phyloP scores from a whole-genome alignment of 2,888 invertebrate genomes.

The Pardosa pseudoannulata region DNA sequence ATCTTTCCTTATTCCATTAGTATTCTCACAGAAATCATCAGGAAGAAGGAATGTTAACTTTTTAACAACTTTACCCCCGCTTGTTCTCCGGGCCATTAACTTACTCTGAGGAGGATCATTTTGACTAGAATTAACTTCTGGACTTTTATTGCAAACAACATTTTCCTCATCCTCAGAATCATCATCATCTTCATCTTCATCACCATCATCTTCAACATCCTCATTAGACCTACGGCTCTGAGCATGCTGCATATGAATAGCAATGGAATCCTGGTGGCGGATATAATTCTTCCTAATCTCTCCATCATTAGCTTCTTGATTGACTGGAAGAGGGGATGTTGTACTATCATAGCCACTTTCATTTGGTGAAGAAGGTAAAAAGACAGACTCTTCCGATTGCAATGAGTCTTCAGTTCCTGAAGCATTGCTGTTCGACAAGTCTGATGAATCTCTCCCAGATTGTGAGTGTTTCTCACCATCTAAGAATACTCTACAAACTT shows the following conservation, averaged over 20 bases:
- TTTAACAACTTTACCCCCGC: constrained; percentile 41
- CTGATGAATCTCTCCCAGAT: background rate
- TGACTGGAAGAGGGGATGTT: constrained; percentile 14
- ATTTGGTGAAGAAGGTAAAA: constrained; percentile 38
- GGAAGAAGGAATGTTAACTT: constrained; percentile 67
- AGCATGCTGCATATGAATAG: constrained; percentile 49
- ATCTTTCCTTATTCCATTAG: constrained; percentile 21
- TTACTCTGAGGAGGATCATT: constrained; percentile 15
- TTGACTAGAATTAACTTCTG: constrained; percentile 43
- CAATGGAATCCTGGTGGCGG: constrained; percentile 57
- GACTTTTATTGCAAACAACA: background rate
- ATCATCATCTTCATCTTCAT: background rate
- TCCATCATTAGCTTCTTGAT: constrained; percentile 11
- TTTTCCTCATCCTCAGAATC: background rate
- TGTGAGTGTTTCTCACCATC: constrained; percentile 35
- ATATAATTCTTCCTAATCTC: constrained; percentile 22
- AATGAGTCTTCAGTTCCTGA: constrained; percentile 11
- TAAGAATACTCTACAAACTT: constrained; percentile 55
- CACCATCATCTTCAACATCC: background rate
- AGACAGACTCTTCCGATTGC: constrained; percentile 48
- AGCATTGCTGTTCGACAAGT: background rate
- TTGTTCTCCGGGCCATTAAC: constrained; percentile 25
- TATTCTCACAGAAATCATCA: constrained; percentile 30
- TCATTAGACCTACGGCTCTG: background rate
- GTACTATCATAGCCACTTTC: constrained; percentile 49